Base-by-base conservation (phyloP, 2,113 vertebrate genomes). In the Lepus timidus region DNA sequence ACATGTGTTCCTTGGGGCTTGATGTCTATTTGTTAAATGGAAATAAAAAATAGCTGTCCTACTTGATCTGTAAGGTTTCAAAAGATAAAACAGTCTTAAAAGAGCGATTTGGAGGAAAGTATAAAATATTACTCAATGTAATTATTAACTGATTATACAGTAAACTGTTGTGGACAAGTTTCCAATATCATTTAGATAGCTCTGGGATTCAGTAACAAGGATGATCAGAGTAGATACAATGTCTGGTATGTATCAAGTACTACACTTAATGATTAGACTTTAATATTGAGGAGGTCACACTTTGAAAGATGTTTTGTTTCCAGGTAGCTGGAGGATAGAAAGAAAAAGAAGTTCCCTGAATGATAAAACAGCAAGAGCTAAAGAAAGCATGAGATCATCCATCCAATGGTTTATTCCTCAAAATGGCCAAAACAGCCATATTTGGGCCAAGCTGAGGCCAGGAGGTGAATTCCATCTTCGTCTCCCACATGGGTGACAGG, bases 21-120 rank as follows among this genome's bases (percentile, higher is more conserved):
- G 11, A 10, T 31, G 58, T 79, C 31, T 75, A 62, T 31, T 19
- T 70, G 2, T 88, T 52, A 65, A 65, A 14, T 5, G 0, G 14
- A 62, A 79, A 95, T 31, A 64, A 79, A 95, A 93, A 93, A 58
- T 52, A 82, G 33, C 27, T 25, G 17, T 7, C 14, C 23, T 36
- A 36, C 1, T 14, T 85, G 3, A 82, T 85, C 95, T 44, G 9
- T 74, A 64, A 83, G 5, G 3, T 51, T 58, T 75, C 9, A 65
- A 61, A 88, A 92, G 55, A 88, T n/a, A 90, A 88, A 94, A 82
- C 39, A 64, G 93, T n/a, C 22, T 55, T 9, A 75, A 9, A 31
- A 80, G 20, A 89, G 10, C 11, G 51, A 84, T 96, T 92, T 70
- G 44, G 44, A 44, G 44, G 44, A 44, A 44, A 44, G 44, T 44